Percentiles rank a stretch among this genome's conserved stretches.
phyloP scores from a whole-genome alignment of 2,113 vertebrate species.

The Polyodon spathula region DNA sequence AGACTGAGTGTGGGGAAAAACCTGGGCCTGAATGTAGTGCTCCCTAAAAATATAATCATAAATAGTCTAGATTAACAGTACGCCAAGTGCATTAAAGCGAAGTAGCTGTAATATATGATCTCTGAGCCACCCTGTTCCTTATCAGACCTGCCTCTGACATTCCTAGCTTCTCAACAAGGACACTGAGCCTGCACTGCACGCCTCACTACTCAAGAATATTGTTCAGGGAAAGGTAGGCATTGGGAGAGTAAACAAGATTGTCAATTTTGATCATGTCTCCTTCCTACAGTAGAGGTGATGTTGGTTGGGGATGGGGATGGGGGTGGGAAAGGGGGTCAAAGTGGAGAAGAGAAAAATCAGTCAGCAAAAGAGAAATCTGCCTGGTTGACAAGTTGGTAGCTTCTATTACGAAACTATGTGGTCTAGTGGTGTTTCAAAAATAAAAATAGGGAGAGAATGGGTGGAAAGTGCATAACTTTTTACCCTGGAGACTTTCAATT shows the following conservation, averaged over 20 bases:
- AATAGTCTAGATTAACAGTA: too few relatives aligned
- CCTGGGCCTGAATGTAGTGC: too few relatives aligned
- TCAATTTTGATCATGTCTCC: constrained; percentile 13
- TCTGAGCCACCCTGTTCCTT: constrained; percentile 43
- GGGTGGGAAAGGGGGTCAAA: too few relatives aligned
- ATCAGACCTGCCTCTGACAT: constrained; percentile 29
- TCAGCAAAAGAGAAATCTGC: constrained; percentile 15
- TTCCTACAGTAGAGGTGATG: neutral
- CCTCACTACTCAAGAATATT: constrained; percentile 3
- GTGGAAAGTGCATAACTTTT: constrained; percentile 1
- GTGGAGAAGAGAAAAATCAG: constrained; percentile 5
- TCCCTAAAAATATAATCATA: too few relatives aligned
- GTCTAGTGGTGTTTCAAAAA: constrained; percentile 7
- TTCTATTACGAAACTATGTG: constrained; percentile 13
- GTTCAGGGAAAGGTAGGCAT: neutral
- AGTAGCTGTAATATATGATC: constrained; percentile 47
- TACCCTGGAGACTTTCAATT: constrained; percentile 10
- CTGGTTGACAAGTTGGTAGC: constrained; percentile 12
- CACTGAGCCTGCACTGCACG: neutral
- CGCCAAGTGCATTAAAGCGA: constrained; percentile 10
- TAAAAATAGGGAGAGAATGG: neutral
- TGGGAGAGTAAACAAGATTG: constrained; percentile 10
- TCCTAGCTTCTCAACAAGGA: too few relatives aligned
- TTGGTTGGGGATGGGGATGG: neutral
- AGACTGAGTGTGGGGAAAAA: too few relatives aligned